These are phyloP conservation scores for Rhipidura dahli DNA, from an alignment of 2,113 vertebrate genomes.

Conservation along the genomic window DNA sequence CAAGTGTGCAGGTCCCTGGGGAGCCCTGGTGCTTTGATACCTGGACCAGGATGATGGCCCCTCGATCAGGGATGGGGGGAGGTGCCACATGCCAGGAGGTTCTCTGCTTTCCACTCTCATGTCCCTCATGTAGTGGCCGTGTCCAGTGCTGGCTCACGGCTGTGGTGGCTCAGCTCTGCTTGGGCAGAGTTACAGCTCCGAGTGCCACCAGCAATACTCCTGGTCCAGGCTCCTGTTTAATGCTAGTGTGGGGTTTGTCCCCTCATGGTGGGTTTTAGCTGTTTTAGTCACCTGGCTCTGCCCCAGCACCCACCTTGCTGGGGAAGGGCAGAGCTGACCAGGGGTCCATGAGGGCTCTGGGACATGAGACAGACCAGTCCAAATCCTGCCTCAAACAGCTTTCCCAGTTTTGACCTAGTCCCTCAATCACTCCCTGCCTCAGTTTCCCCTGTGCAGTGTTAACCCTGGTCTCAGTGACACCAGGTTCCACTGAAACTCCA, in stretches of 20 bases:
- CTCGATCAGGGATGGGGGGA: rapidly evolving
- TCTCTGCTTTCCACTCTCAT: not conserved
- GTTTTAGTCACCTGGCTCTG: not conserved
- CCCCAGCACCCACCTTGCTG: not conserved
- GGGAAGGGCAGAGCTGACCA: not conserved
- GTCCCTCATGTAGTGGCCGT: not conserved
- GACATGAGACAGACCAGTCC: not conserved
- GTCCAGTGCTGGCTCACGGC: not conserved
- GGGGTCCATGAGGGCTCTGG: not conserved
- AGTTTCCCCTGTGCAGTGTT: not conserved
- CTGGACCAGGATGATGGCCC: rapidly evolving
- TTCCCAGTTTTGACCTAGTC: not conserved
- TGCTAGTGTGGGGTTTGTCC: not conserved
- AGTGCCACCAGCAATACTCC: not conserved
- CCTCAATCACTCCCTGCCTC: not conserved
- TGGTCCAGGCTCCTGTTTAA: not conserved
- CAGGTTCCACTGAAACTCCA: not conserved
- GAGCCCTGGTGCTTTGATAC: not conserved
- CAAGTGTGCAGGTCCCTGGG: not conserved
- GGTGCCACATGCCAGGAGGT: not conserved
- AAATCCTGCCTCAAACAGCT: not conserved
- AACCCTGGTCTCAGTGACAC: not conserved
- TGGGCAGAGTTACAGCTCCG: not conserved
- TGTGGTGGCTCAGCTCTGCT: not conserved
- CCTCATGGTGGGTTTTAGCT: not conserved